Evolutionary conservation across 2,113 vertebrate species (phyloP), one percentile per base, ranked within the genome.

Genomic region (Macrotus californicus): DNA sequence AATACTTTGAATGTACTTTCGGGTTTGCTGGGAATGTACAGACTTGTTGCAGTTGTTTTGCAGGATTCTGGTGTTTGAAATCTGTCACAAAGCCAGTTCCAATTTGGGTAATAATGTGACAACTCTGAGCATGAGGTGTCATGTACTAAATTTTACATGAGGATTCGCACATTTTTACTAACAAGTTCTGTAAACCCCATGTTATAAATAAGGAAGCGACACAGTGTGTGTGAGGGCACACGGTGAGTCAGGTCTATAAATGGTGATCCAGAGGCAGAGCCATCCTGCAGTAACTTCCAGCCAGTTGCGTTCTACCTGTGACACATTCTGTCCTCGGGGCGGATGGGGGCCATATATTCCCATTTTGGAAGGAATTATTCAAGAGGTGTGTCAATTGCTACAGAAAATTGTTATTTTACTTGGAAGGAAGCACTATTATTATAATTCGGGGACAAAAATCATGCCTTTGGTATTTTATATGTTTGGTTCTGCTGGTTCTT

Each of bases 141-240:
- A 3, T 31, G 54, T 50, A 50, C 93, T 92, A 91, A 82, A 89
- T 93, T 95, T 80, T 91, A 89, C 83, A 50, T 52, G 59, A 64
- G 34, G 22, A 69, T 95, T 93, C 52, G 61, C 76, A 91, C 82
- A 46, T 94, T 89, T 69, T 89, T 87, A 26, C 50, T 19, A 5
- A 70, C 79, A 52, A 93, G 80, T n/a, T 87, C 89, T 93, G 22
- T 46, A 85, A 94, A 80, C 76, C 34, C n/a, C 21, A 3, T n/a
- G 83, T 88, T 96, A 84, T 97, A 91, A 95, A 94, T n/a, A 96
- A 52, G 52, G 69, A 95, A 91, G 66, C 43, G 61, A 50, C 46
- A 7, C 84, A 73, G 79, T 13, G 11, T 31, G 69, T 81, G 41
- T 77, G 50, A 72, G 10, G 15, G 84, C 81, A 66, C 66, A 36